phyloP scores from a whole-genome alignment of 2,797 vertebrate species.

The Tenualosa thibaudeaui region DNA sequence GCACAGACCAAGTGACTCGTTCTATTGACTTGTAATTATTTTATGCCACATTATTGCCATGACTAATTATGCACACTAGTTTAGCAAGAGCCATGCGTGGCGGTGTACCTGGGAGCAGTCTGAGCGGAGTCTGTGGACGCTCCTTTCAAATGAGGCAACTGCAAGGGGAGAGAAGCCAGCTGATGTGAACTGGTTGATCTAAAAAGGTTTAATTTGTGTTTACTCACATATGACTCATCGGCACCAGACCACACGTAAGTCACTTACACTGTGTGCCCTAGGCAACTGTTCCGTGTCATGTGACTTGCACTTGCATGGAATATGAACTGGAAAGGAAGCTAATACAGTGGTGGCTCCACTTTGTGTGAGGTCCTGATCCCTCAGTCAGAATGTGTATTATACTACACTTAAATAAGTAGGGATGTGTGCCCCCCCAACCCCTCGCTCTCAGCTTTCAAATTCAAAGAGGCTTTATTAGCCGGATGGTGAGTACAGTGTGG shows the following conservation, averaged over 20 bases:
- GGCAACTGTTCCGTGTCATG: not conserved
- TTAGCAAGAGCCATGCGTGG: not conserved
- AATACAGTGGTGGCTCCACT: not conserved
- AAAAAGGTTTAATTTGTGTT: not conserved
- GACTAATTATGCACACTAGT: not conserved
- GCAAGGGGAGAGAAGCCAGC: not conserved
- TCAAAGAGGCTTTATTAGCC: no score
- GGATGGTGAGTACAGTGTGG: no score
- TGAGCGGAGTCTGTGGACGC: not conserved
- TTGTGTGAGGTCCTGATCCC: slow-evolving; percentile 4
- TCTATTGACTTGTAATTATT: not conserved
- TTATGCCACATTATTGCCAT: not conserved
- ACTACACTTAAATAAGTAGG: not conserved
- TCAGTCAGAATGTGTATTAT: not conserved
- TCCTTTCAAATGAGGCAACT: not conserved
- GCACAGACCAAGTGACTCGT: not conserved
- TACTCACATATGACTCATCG: not conserved
- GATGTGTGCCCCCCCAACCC: not conserved
- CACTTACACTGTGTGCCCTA: no score
- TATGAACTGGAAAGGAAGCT: not conserved
- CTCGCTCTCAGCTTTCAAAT: not conserved
- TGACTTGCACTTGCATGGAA: not conserved
- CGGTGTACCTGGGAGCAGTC: not conserved
- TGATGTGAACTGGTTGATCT: not conserved
- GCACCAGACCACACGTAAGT: not conserved